A percentile compares a stretch with the other conserved stretches of the same genome.
phyloP scores from a whole-genome alignment of 2,797 vertebrate species.

The Chloroceryle amazona region DNA sequence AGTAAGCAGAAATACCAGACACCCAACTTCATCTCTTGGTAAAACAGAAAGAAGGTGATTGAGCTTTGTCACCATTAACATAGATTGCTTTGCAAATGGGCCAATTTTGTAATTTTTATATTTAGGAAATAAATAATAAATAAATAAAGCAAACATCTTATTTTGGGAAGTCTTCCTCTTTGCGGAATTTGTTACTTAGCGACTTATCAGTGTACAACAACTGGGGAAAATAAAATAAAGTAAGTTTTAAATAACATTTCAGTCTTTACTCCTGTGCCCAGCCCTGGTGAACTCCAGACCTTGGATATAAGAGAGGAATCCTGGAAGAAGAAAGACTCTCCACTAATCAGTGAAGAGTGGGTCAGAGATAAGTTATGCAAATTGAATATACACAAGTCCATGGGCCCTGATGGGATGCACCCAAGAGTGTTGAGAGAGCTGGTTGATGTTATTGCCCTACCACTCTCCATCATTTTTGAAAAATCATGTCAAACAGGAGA shows the following conservation, averaged over 20 bases:
- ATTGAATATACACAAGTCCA: too few species aligned
- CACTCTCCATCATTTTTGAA: too few species aligned
- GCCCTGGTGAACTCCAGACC: too few species aligned
- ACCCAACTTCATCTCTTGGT: not conserved
- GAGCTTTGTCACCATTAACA: not conserved
- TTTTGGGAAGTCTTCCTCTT: not conserved
- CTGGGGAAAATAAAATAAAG: rapidly evolving
- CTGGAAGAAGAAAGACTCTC: too few species aligned
- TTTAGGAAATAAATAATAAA: not conserved
- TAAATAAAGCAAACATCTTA: not conserved
- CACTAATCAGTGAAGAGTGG: too few species aligned
- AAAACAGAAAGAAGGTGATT: not conserved
- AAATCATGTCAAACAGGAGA: too few species aligned
- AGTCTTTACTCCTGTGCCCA: too few species aligned
- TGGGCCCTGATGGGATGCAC: too few species aligned
- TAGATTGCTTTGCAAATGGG: not conserved
- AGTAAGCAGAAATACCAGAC: not conserved
- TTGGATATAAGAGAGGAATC: too few species aligned
- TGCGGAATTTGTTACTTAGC: not conserved
- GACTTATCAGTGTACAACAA: not conserved
- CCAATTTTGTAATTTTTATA: not conserved
- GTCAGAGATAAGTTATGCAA: too few species aligned
- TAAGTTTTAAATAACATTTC: not conserved
- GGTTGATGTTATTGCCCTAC: too few species aligned
- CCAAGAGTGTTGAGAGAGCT: too few species aligned